Conservation (phyloP, 1,140 invertebrate genomes). For the Drosophila elegans region DNA sequence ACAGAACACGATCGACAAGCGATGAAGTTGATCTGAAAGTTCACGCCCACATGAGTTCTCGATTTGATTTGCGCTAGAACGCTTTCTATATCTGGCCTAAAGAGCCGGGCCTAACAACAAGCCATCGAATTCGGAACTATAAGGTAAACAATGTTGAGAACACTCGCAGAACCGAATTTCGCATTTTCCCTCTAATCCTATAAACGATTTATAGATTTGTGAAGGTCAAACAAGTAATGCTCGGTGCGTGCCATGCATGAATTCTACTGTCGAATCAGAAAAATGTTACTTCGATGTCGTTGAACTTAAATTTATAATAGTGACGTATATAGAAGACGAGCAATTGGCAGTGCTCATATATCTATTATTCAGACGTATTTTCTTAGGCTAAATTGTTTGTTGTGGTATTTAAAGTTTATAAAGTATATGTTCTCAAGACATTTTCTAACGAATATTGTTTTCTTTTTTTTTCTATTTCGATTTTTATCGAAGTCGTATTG, state of each 20-base stretch:
- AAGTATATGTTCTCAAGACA: too few relatives aligned
- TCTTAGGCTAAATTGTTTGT: too few relatives aligned
- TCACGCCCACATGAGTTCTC: slow-evolving; percentile 37
- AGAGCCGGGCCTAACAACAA: slow-evolving; percentile 4
- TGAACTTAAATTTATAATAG: slow-evolving; percentile 51
- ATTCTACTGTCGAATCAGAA: slow-evolving; percentile 39
- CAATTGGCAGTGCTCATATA: not conserved
- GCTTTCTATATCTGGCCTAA: slow-evolving; percentile 4
- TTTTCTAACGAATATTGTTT: too few relatives aligned
- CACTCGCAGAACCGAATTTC: slow-evolving; percentile 21
- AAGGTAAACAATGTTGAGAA: slow-evolving; percentile 17
- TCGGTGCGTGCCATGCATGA: slow-evolving; percentile 62
- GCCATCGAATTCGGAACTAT: not conserved
- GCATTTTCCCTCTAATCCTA: slow-evolving; percentile 28
- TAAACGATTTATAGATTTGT: slow-evolving; percentile 55
- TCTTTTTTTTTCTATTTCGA: too few relatives aligned
- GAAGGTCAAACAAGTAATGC: slow-evolving; percentile 71
- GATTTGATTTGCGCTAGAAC: slow-evolving; percentile 12
- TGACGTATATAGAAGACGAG: slow-evolving; percentile 45
- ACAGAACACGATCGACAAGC: slow-evolving; percentile 21
- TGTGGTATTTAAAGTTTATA: too few relatives aligned
- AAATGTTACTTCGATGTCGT: slow-evolving; percentile 42
- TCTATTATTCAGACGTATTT: not conserved
- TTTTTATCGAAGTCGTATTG: too few relatives aligned
- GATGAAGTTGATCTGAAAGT: slow-evolving; percentile 31